phyloP scores from a whole-genome alignment of 2,888 invertebrate genomes.

The Girardia tigrina region DNA sequence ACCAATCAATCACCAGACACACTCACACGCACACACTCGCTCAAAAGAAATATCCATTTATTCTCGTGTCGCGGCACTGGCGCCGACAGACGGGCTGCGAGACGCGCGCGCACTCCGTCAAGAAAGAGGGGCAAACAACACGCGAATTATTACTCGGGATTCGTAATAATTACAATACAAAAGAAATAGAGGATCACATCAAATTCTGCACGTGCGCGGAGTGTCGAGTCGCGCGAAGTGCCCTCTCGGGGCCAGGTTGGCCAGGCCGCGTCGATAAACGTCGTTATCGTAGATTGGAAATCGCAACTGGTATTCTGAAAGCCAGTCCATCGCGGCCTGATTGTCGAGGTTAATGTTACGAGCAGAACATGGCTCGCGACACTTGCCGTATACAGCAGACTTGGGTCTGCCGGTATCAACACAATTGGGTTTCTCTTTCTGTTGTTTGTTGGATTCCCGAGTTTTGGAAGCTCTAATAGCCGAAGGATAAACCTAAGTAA shows the following conservation, averaged over 20 bases:
- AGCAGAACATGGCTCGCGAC: not conserved
- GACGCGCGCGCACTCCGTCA: no score
- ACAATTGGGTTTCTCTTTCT: not conserved
- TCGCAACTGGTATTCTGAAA: not conserved
- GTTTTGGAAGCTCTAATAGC: not conserved
- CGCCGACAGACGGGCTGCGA: no score
- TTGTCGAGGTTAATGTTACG: not conserved
- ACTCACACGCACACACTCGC: no score
- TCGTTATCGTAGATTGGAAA: not conserved
- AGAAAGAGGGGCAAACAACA: no score
- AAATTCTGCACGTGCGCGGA: not conserved
- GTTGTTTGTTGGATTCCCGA: not conserved
- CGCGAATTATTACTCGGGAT: no score
- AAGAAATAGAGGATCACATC: no score
- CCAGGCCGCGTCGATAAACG: not conserved
- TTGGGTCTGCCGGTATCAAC: not conserved
- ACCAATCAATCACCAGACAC: no score
- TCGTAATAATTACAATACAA: no score
- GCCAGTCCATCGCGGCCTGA: not conserved
- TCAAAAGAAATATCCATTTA: no score
- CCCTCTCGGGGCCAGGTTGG: not conserved
- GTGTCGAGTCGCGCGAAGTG: not conserved
- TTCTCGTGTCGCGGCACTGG: no score
- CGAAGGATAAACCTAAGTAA: not conserved
- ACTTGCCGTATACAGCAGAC: not conserved